A percentile compares a stretch with the other conserved stretches of the same genome.
These are phyloP conservation scores for Archips crataeganus DNA, from an alignment of 2,888 invertebrate genomes.

Conservation along the genomic window DNA sequence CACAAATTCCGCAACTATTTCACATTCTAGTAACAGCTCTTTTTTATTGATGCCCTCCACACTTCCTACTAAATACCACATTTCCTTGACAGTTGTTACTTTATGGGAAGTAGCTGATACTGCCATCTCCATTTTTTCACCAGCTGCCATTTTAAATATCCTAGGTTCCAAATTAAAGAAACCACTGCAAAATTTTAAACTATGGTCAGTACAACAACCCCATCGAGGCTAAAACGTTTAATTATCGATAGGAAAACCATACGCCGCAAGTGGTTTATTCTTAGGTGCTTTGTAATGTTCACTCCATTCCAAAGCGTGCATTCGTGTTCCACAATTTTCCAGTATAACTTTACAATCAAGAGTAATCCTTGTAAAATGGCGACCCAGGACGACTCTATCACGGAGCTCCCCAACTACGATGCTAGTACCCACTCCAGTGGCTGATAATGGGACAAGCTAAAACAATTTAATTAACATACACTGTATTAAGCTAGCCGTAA, in stretches of 20 bases:
- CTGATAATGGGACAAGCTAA: constrained; percentile 80
- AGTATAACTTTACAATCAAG: constrained; percentile 74
- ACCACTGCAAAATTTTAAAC: constrained; percentile 54
- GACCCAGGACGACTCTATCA: constrained; percentile 86
- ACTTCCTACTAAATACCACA: constrained; percentile 85
- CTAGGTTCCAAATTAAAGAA: constrained; percentile 80
- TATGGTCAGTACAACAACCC: not conserved
- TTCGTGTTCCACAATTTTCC: constrained; percentile 83
- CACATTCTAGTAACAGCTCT: constrained; percentile 79
- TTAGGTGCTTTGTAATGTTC: constrained; percentile 76
- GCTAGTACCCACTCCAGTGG: constrained; percentile 88
- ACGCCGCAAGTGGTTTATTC: constrained; percentile 65
- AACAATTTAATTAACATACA: constrained; percentile 33
- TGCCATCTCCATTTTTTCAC: constrained; percentile 72
- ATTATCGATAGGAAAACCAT: constrained; percentile 48
- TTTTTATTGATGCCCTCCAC: constrained; percentile 84
- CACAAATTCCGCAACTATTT: constrained; percentile 83
- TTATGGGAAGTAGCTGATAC: constrained; percentile 71
- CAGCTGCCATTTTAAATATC: constrained; percentile 74
- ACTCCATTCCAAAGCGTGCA: constrained; percentile 84
- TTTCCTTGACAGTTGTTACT: constrained; percentile 77
- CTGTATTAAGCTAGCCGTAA: not conserved
- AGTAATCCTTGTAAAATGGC: constrained; percentile 86
- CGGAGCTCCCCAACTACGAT: constrained; percentile 87
- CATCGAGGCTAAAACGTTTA: not conserved